A percentile compares a stretch with the other conserved stretches of the same genome.
Evolutionary conservation across 1,140 invertebrate genomes (phyloP).

Genomic region (Holotrichia oblita): DNA sequence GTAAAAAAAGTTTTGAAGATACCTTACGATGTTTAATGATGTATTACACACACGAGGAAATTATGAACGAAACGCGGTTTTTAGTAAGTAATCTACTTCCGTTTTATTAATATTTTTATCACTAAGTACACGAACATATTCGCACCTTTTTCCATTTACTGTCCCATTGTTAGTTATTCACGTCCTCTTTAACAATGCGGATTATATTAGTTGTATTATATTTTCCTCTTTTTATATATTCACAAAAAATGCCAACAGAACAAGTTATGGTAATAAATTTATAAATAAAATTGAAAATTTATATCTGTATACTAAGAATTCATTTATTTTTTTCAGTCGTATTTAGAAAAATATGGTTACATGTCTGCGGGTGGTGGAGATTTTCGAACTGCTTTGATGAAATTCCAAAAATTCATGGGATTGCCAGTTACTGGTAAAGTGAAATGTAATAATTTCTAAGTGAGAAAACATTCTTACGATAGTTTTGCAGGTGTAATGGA

Average conservation of each 20-base stretch:
- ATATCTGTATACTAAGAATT: not conserved
- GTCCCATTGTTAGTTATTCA: not conserved
- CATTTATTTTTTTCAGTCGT: not conserved
- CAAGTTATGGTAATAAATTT: not conserved
- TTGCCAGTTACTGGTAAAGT: not conserved
- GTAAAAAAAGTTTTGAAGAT: too few species aligned
- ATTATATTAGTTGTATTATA: not conserved
- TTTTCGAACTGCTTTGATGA: not conserved
- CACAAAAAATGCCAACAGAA: not conserved
- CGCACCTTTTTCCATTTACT: not conserved
- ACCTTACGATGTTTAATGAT: too few species aligned
- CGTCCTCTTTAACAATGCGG: not conserved
- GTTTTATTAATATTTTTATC: not conserved
- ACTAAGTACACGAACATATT: not conserved
- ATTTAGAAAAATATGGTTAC: conserved; percentile 8
- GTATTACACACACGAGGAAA: too few species aligned
- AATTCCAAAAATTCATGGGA: conserved; percentile 1
- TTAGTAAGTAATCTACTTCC: not conserved
- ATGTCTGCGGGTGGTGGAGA: not conserved
- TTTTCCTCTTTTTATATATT: not conserved
- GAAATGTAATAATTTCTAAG: not conserved
- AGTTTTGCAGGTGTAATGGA: not conserved
- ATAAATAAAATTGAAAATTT: not conserved
- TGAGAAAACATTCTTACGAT: not conserved
- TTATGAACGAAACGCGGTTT: not conserved